Conservation (phyloP, 1,140 invertebrate species). For the Tetragnatha versicolor region DNA sequence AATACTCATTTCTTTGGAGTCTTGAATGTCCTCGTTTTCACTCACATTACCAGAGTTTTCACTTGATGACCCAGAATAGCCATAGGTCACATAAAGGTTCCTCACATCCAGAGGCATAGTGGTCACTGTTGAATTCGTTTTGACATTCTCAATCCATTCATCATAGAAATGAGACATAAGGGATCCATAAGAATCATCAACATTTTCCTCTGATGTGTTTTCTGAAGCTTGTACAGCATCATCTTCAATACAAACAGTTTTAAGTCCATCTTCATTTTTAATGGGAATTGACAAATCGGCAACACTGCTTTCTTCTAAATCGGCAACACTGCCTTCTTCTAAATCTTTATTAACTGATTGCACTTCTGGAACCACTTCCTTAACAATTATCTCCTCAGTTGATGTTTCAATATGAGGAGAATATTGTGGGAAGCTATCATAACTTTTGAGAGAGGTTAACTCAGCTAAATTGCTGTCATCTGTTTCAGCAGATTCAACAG, state of each 20-base stretch:
- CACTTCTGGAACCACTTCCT: too few species aligned
- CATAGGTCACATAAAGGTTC: constrained; percentile 1
- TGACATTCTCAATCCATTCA: constrained; percentile 42
- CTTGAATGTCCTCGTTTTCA: constrained; percentile 25
- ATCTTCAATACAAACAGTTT: neutral
- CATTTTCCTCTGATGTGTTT: neutral
- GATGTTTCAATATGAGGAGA: too few species aligned
- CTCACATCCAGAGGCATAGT: neutral
- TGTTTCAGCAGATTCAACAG: too few species aligned
- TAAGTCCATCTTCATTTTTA: neutral
- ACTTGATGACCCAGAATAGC: constrained; percentile 11
- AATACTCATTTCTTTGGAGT: too few species aligned
- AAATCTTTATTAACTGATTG: too few species aligned
- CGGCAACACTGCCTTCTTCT: too few species aligned
- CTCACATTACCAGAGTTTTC: constrained; percentile 14
- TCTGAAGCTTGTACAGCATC: neutral
- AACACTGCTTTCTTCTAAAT: too few species aligned
- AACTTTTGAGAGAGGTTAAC: too few species aligned
- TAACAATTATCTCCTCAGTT: too few species aligned
- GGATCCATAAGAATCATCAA: neutral
- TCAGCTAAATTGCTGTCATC: too few species aligned
- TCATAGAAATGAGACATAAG: constrained; percentile 50
- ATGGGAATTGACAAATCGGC: too few species aligned
- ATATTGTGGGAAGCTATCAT: too few species aligned
- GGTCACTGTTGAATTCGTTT: neutral